Base-by-base conservation (phyloP, 2,113 vertebrate species). In the Alligator mississippiensis region DNA sequence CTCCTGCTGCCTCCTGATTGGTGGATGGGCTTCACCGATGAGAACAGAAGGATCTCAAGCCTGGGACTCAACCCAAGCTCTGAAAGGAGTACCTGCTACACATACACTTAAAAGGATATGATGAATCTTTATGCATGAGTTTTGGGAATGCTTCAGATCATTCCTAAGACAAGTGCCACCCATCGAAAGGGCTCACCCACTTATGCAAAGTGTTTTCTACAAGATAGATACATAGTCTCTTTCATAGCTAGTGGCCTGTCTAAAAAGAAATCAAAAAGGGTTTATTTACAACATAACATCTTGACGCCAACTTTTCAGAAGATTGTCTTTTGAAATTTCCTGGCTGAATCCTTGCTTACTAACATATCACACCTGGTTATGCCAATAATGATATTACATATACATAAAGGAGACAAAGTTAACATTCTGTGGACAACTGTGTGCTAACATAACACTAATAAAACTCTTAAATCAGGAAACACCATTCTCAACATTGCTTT, bases 301-400 rank as follows among this genome's bases (percentile, higher is more conserved):
- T 84, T 81, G 82, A 63, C 11, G 25, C n/a, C 11, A 81, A 90
- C 19, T 34, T 85, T 90, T 81, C 28, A 30, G 12, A 89, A 61
- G 70, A 64, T 70, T 34, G 63, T 28, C 63, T 28, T 64, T 64
- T 28, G 66, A 68, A n/a, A 68, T 30, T 70, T 55, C 55, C 9
- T 11, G 21, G 75, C 88, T 34, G 61, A 94, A 88, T 75, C 47
- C 61, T 6, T 47, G 38, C 47, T 93, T 94, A 90, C 54, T 64
- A 87, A 47, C 21, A n/a, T 90, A 90, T 93, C 82, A 95, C 94
- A 93, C 91, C 88, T 95, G 90, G 90, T 94, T 85, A 57, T 4
- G 0, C 64, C 55, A 28, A 64, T 95, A 93, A 64, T 90, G 84
- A 87, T 84, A 88, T 63, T 27, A 78, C 5, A 66, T 57, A 21